These are phyloP conservation scores for Hydrozoanthus tunicans DNA, from an alignment of 64 coral and sea anemone genomes.

Conservation along the genomic window DNA sequence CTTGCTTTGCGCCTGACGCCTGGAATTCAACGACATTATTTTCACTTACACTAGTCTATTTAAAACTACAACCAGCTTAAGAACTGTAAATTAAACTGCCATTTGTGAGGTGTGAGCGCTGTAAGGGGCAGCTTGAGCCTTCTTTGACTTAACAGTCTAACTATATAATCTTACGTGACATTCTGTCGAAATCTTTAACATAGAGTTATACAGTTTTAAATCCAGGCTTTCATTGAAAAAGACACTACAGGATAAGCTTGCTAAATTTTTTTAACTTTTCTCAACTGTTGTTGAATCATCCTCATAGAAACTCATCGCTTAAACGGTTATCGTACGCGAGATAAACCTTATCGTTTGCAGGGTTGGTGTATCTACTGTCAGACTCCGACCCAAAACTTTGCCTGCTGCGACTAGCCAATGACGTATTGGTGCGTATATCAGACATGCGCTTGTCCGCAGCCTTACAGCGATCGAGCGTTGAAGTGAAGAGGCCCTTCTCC, in stretches of 20 bases:
- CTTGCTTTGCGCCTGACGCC: too few relatives aligned
- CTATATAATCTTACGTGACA: too few relatives aligned
- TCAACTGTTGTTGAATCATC: background rate
- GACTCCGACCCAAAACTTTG: conserved; percentile 42
- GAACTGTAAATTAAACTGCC: too few relatives aligned
- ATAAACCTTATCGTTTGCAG: background rate
- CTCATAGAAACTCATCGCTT: conserved; percentile 38
- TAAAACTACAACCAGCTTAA: too few relatives aligned
- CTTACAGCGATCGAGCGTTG: conserved; percentile 36
- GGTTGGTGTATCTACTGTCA: conserved; percentile 13
- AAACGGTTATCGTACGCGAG: conserved; percentile 26
- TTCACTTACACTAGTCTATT: too few relatives aligned
- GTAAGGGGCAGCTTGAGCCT: too few relatives aligned
- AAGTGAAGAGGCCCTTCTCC: conserved; percentile 25
- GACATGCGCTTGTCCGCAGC: conserved; percentile 51
- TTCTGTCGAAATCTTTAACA: too few relatives aligned
- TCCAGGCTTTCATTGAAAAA: background rate
- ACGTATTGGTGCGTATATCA: conserved; percentile 31
- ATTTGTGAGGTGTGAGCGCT: too few relatives aligned
- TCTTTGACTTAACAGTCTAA: too few relatives aligned
- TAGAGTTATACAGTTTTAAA: too few relatives aligned
- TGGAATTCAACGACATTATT: too few relatives aligned
- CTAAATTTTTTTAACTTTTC: background rate
- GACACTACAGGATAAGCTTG: background rate
- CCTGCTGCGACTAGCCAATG: conserved; percentile 32